These are phyloP conservation scores for Tenthredo notha DNA, from an alignment of 2,888 invertebrate genomes.

Conservation along the genomic window DNA sequence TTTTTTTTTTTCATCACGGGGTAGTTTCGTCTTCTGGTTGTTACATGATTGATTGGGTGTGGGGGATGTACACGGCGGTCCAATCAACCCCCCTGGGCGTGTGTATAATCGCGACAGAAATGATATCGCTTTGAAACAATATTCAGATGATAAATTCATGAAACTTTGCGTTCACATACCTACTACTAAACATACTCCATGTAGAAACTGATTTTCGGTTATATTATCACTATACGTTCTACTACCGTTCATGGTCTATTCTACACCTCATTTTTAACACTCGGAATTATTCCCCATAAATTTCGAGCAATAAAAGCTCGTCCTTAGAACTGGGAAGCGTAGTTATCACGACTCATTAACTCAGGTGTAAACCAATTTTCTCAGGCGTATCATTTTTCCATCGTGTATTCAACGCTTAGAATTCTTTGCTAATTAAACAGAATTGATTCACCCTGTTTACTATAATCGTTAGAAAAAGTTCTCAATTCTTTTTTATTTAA, in stretches of 20 bases:
- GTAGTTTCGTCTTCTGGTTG: constrained; percentile 25
- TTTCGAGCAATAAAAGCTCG: neutral
- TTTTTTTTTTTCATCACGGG: neutral
- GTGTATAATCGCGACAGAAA: neutral
- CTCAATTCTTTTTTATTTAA: neutral
- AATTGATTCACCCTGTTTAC: neutral
- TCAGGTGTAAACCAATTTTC: neutral
- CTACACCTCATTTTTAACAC: neutral
- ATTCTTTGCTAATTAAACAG: neutral
- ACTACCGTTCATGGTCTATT: constrained; percentile 8
- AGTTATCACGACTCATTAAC: neutral
- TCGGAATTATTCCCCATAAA: neutral
- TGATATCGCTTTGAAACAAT: neutral
- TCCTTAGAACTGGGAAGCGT: neutral
- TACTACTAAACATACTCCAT: constrained; percentile 54
- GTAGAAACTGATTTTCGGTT: constrained; percentile 67
- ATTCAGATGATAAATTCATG: neutral
- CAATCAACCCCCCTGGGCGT: constrained; percentile 36
- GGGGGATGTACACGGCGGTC: constrained; percentile 53
- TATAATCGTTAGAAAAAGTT: neutral
- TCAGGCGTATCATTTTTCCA: neutral
- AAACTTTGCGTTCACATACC: neutral
- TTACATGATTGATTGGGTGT: constrained; percentile 61
- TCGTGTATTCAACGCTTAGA: neutral
- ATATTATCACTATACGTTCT: constrained; percentile 70